A percentile compares a stretch with the other conserved stretches of the same genome.
phyloP scores from a whole-genome alignment of 1,140 invertebrate genomes.

The Zelostemma sp. region DNA sequence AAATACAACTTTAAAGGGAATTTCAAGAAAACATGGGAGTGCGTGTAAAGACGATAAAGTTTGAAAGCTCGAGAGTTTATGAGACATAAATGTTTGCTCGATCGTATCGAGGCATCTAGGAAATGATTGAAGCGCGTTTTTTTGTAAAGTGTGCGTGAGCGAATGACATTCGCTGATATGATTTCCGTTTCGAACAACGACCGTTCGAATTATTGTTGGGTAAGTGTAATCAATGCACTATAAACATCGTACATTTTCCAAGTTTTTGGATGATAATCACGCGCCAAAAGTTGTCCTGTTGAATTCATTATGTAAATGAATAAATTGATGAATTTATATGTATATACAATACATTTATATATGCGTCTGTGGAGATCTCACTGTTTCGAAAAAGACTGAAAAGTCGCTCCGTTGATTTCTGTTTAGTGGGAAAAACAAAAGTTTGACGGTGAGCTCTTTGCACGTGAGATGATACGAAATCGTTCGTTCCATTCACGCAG shows the following conservation, averaged over 20 bases:
- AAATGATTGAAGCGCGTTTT: constrained; percentile 37
- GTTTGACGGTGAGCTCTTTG: too few relatives aligned
- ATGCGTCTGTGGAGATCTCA: constrained; percentile 14
- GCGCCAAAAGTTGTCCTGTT: constrained; percentile 63
- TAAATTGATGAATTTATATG: constrained; percentile 45
- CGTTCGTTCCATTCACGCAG: too few relatives aligned
- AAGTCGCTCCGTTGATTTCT: too few relatives aligned
- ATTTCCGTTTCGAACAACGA: constrained; percentile 28
- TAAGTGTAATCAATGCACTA: constrained; percentile 43
- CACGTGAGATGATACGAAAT: too few relatives aligned
- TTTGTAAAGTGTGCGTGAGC: constrained; percentile 35
- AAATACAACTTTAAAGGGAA: constrained; percentile 33
- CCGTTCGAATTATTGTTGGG: constrained; percentile 34
- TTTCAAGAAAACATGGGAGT: constrained; percentile 16
- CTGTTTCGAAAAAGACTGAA: background rate
- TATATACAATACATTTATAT: constrained; percentile 58
- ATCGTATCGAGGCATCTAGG: constrained; percentile 40
- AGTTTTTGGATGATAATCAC: constrained; percentile 46
- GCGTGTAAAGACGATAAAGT: constrained; percentile 3
- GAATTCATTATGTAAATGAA: constrained; percentile 63
- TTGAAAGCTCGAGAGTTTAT: constrained; percentile 3
- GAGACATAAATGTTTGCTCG: constrained; percentile 37
- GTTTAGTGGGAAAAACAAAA: too few relatives aligned
- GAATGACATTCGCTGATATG: constrained; percentile 36
- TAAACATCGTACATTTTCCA: constrained; percentile 43